Evolutionary conservation across 2,113 vertebrate genomes (phyloP).

Genomic region (Dasyprocta punctata): DNA sequence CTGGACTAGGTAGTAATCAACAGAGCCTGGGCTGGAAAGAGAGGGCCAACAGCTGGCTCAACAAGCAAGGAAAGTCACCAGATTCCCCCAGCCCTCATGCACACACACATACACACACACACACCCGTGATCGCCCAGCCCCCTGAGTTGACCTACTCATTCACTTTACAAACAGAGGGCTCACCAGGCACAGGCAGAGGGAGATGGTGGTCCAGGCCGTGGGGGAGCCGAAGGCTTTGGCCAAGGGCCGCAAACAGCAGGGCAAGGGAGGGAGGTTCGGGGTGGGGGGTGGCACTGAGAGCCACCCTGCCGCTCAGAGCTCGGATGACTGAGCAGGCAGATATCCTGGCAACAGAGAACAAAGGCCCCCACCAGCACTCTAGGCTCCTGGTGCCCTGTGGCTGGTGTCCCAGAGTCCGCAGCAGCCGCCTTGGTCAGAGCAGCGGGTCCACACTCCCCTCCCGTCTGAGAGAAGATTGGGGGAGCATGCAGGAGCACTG

Average conservation of each 20-base stretch:
- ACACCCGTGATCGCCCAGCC: neutral
- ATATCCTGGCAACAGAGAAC: slow-evolving; percentile 87
- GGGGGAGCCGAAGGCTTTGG: slow-evolving; percentile 88
- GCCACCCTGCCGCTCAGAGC: slow-evolving; percentile 82
- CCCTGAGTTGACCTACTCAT: slow-evolving; percentile 65
- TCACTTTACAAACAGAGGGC: slow-evolving; percentile 81
- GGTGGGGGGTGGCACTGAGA: slow-evolving; percentile 79
- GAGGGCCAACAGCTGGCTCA: slow-evolving; percentile 37
- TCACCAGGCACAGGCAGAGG: slow-evolving; percentile 79
- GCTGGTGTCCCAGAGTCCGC: slow-evolving; percentile 70
- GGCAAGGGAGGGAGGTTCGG: slow-evolving; percentile 82
- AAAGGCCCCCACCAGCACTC: slow-evolving; percentile 76
- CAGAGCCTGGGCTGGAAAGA: slow-evolving; percentile 40
- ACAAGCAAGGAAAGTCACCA: slow-evolving; percentile 26
- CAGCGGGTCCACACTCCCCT: neutral
- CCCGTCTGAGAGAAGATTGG: accelerated
- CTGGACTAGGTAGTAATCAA: slow-evolving; percentile 71
- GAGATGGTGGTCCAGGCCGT: slow-evolving; percentile 81
- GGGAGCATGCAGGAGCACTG: neutral
- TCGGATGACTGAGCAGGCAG: slow-evolving; percentile 89
- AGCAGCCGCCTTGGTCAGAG: neutral
- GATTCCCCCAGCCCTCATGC: neutral
- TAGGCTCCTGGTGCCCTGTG: slow-evolving; percentile 52
- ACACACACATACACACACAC: neutral
- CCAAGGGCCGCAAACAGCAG: slow-evolving; percentile 82